Base-by-base conservation (phyloP, 2,888 invertebrate genomes). In the Leucoma salicis region DNA sequence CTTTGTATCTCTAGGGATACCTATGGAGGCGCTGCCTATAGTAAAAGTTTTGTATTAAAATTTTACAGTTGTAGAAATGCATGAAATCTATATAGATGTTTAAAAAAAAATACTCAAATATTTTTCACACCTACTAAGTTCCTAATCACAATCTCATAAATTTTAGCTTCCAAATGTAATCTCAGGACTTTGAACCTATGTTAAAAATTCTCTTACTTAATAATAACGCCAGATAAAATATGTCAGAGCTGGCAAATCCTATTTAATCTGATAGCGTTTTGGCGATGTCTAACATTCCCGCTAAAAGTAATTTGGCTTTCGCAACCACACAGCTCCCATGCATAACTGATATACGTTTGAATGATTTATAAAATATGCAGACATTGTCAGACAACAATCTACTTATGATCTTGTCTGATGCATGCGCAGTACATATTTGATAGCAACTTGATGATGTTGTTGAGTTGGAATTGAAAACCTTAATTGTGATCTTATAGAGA, bases 351-450 rank as follows among this genome's bases (percentile, higher is more conserved):
- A 66, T 57, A 50, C 42, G 68, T 61, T 61, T 75, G 77, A 82
- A 64, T 75, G 75, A 71, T 78, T 67, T 70, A 82, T 85, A 76
- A 83, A 84, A 82, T 83, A 84, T 84, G 77, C 76, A 84, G 66
- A 68, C 69, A 66, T 59, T 67, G 74, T 70, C 70, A 77, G 70
- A 73, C 69, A 67, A 72, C 67, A 71, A 77, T 78, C 76, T 67
- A 61, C 66, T 62, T 54, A 69, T 73, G 70, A 70, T 71, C 69
- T 71, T 66, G 48, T 49, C 52, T 63, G 56, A 54, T 57, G 47
- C n/a, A n/a, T n/a, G n/a, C n/a, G n/a, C n/a, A n/a, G n/a, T n/a
- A n/a, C n/a, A n/a, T n/a, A n/a, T n/a, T n/a, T n/a, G n/a, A n/a
- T n/a, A n/a, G n/a, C n/a, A n/a, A n/a, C n/a, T n/a, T n/a, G n/a